Conservation (phyloP, 92 coral and sea anemone species). For the Actinostola sp. region DNA sequence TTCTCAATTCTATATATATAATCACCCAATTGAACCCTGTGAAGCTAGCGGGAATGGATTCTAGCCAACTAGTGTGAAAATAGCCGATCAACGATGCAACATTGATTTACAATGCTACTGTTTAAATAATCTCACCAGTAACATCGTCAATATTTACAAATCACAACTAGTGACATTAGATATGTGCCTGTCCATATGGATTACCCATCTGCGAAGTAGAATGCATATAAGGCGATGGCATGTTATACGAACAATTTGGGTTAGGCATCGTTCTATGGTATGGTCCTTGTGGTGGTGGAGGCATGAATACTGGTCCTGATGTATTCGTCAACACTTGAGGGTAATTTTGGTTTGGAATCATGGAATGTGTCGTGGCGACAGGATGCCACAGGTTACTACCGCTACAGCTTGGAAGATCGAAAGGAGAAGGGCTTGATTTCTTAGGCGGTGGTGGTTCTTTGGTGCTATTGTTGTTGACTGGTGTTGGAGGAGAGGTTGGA, state of each 20-base stretch:
- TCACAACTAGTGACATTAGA: constrained; percentile 19
- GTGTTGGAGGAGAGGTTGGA: constrained; percentile 38
- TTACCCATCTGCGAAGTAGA: constrained; percentile 59
- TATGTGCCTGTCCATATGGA: constrained; percentile 60
- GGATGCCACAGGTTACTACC: constrained; percentile 70
- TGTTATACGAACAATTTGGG: constrained; percentile 81
- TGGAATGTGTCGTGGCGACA: constrained; percentile 44
- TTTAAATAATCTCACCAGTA: constrained; percentile 12
- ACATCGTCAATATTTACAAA: constrained; percentile 22
- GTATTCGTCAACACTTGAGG: constrained; percentile 86
- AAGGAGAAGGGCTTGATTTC: constrained; percentile 76
- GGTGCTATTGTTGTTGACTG: constrained; percentile 4
- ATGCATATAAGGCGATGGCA: constrained; percentile 83
- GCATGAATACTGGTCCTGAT: constrained; percentile 91
- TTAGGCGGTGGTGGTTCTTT: constrained; percentile 45
- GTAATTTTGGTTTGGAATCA: constrained; percentile 61
- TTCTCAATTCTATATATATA: no score
- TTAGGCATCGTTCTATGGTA: constrained; percentile 70
- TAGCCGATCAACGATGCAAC: background rate
- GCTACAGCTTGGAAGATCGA: constrained; percentile 78
- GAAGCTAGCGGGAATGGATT: no score
- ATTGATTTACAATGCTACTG: background rate
- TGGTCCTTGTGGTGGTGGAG: constrained; percentile 74
- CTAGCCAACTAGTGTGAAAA: background rate
- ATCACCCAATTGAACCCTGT: no score